Evolutionary conservation across 2,113 vertebrate genomes (phyloP).

Genomic region (Desmodus rotundus): DNA sequence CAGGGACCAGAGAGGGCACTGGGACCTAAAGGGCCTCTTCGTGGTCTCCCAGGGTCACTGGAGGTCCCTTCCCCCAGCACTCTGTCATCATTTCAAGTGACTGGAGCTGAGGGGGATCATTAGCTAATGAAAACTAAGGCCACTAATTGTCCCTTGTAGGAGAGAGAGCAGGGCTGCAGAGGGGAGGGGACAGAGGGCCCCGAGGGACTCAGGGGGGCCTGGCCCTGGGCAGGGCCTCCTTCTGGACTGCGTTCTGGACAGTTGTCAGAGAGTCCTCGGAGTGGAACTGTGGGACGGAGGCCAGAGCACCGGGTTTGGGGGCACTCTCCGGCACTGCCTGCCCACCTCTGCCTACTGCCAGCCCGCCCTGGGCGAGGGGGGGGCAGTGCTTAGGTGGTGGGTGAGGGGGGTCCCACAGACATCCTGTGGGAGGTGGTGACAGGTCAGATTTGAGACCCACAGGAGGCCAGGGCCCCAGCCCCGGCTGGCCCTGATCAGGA

Average conservation of each 20-base stretch:
- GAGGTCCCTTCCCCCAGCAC: neutral
- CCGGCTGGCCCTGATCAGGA: neutral
- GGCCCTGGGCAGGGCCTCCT: neutral
- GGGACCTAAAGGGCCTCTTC: neutral
- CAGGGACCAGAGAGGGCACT: neutral
- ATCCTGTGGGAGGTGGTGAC: neutral
- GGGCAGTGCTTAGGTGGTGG: accelerated
- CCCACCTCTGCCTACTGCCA: neutral
- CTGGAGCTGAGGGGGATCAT: constrained; percentile 57
- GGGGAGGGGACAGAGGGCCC: neutral
- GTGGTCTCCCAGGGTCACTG: neutral
- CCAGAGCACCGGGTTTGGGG: accelerated
- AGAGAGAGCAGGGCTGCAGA: neutral
- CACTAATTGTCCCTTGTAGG: constrained; percentile 61
- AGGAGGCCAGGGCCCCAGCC: neutral
- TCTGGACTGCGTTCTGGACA: neutral
- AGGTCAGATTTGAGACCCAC: neutral
- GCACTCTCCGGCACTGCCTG: no score
- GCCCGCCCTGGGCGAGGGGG: accelerated
- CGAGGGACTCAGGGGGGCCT: neutral
- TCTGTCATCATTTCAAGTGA: constrained; percentile 61
- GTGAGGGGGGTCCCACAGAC: neutral
- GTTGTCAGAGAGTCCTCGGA: neutral
- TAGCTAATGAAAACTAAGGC: constrained; percentile 67
- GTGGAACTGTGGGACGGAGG: neutral